Percentiles rank a stretch among this genome's conserved stretches.
phyloP scores from a whole-genome alignment of 2,797 vertebrate species.

The Cetoscarus ocellatus region DNA sequence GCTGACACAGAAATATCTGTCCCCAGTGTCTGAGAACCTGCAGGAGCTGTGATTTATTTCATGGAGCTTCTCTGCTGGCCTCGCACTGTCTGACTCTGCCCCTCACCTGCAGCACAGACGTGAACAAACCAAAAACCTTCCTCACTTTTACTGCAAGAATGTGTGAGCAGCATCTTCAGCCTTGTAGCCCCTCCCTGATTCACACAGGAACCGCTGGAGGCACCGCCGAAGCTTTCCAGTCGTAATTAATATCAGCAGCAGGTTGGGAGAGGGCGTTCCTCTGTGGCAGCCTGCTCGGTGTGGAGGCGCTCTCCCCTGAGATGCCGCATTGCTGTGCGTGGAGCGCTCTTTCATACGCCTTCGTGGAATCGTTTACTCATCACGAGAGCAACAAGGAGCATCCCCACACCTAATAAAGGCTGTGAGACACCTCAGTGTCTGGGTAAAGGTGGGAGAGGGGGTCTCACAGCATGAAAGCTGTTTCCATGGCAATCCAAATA shows the following conservation, averaged over 20 bases:
- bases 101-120: slow-evolving; percentile 47
- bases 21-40: slow-evolving; percentile 23
- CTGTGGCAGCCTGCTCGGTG: slow-evolving; percentile 63
- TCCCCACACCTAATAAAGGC: slow-evolving; percentile 68
- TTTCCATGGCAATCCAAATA: slow-evolving; percentile 84
- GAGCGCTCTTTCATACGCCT: slow-evolving; percentile 66
- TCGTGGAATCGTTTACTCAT: slow-evolving; percentile 72
- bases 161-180: slow-evolving; percentile 61
- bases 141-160: slow-evolving; percentile 38
- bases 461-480: slow-evolving; percentile 56
- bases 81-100: slow-evolving; percentile 21
- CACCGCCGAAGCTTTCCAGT: slow-evolving; percentile 51
- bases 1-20: slow-evolving; percentile 13
- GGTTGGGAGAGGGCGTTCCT: slow-evolving; percentile 68
- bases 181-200: slow-evolving; percentile 39
- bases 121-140: slow-evolving; percentile 39
- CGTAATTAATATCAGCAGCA: slow-evolving; percentile 83
- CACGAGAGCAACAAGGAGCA: slow-evolving; percentile 72
- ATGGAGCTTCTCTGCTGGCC: slow-evolving; percentile 15
- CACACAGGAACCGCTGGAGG: slow-evolving; percentile 61
- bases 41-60: slow-evolving; percentile 55
- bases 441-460: slow-evolving; percentile 30
- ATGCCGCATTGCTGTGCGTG: slow-evolving; percentile 44
- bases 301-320: slow-evolving; percentile 71
- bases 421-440: slow-evolving; percentile 57